Percentiles rank a stretch among this genome's conserved stretches.
Evolutionary conservation across 2,113 vertebrate species (phyloP).

Genomic region (Oncorhynchus keta): DNA sequence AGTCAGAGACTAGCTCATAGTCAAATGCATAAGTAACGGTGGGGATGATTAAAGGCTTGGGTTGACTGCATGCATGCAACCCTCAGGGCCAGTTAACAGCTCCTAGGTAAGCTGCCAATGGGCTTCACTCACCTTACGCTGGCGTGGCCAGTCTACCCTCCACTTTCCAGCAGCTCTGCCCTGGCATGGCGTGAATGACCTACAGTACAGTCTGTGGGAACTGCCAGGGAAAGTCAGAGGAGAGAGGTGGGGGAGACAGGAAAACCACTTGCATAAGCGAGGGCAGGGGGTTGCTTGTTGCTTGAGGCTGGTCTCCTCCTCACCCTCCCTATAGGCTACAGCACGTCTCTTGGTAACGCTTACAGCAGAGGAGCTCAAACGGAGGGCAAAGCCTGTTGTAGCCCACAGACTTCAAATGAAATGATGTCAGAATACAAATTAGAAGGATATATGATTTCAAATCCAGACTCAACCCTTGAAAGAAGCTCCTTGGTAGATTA

Average conservation of each 20-base stretch:
- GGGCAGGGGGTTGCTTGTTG: slow-evolving; percentile 15
- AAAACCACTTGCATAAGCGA: slow-evolving; percentile 48
- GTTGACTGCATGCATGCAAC: slow-evolving; percentile 15
- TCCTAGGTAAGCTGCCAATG: slow-evolving; percentile 19
- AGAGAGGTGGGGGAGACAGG: slow-evolving; percentile 29
- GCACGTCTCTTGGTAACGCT: slow-evolving; percentile 12
- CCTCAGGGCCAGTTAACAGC: slow-evolving; percentile 15
- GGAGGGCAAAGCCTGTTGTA: background rate
- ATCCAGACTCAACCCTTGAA: background rate
- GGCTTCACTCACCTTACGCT: slow-evolving; percentile 49
- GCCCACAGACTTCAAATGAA: background rate
- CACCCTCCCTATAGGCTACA: slow-evolving; percentile 12
- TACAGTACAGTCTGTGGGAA: slow-evolving; percentile 67
- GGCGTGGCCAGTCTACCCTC: slow-evolving; percentile 29
- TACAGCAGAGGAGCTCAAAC: slow-evolving; percentile 8
- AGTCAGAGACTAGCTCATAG: background rate
- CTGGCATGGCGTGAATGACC: slow-evolving; percentile 75
- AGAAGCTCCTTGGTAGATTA: slow-evolving; percentile 23
- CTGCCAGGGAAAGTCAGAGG: slow-evolving; percentile 36
- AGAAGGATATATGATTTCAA: background rate
- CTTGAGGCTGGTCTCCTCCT: slow-evolving; percentile 18
- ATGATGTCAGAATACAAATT: background rate
- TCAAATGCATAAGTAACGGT: background rate
- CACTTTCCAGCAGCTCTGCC: slow-evolving; percentile 39
- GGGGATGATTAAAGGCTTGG: slow-evolving; percentile 16